phyloP scores from a whole-genome alignment of 2,888 invertebrate genomes.

The Salpingus planirostris region DNA sequence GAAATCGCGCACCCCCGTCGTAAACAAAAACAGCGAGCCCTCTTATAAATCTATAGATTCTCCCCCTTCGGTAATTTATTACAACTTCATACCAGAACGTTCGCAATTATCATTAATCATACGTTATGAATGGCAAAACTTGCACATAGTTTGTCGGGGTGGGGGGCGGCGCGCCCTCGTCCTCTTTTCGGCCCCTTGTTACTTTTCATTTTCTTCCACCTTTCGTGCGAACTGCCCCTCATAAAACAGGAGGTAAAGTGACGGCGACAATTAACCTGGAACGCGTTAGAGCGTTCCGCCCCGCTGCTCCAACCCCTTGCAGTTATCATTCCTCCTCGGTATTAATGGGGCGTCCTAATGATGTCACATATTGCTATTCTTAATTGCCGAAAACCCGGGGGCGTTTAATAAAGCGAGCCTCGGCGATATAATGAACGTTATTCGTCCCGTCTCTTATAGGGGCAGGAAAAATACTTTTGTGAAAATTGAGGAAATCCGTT shows the following conservation, averaged over 20 bases:
- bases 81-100: slow-evolving; percentile 35
- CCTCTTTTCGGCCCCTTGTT: no score
- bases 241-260: slow-evolving; percentile 25
- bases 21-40: slow-evolving; percentile 34
- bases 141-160: slow-evolving; percentile 32
- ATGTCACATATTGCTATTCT: slow-evolving; percentile 27
- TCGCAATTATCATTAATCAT: slow-evolving; percentile 42
- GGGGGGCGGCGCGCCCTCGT: no score
- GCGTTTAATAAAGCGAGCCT: no score
- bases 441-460: no score
- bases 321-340: slow-evolving; percentile 25
- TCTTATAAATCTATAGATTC: slow-evolving; percentile 30
- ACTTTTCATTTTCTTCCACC: slow-evolving; percentile 31
- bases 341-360: slow-evolving; percentile 28
- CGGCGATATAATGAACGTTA: no score
- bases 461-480: no score
- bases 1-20: slow-evolving; percentile 23
- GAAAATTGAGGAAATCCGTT: no score
- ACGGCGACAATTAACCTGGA: slow-evolving; percentile 29
- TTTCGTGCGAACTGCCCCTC: slow-evolving; percentile 15
- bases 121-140: slow-evolving; percentile 41
- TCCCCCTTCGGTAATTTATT: slow-evolving; percentile 28
- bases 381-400: slow-evolving; percentile 22
- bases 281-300: slow-evolving; percentile 24
- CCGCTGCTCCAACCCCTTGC: slow-evolving; percentile 17